These are phyloP conservation scores for Tridacna crocea DNA, from an alignment of 2,888 invertebrate species.

Conservation along the genomic window DNA sequence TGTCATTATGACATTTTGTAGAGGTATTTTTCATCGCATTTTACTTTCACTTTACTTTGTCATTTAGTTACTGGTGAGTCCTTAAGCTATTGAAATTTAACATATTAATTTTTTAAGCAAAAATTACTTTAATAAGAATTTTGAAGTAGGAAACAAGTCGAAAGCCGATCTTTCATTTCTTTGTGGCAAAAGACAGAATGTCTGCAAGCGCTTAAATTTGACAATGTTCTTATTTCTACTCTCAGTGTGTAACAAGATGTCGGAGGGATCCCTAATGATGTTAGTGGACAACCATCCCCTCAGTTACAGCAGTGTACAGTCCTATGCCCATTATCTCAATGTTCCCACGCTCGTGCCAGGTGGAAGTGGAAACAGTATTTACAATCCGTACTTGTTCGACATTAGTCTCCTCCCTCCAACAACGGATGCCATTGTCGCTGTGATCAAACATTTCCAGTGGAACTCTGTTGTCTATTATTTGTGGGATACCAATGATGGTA, in stretches of 20 bases:
- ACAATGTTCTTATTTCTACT: constrained; percentile 15
- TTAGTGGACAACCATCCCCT: constrained; percentile 73
- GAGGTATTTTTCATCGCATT: too few species aligned
- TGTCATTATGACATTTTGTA: too few species aligned
- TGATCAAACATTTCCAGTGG: constrained; percentile 96
- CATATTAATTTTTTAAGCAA: too few species aligned
- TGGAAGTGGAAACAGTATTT: constrained; percentile 68
- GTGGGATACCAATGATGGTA: constrained; percentile 96
- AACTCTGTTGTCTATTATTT: constrained; percentile 93
- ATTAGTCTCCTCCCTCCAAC: constrained; percentile 94
- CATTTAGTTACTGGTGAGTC: too few species aligned
- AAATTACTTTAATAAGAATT: too few species aligned
- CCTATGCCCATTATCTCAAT: constrained; percentile 77
- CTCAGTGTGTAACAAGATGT: constrained; percentile 78
- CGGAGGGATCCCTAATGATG: constrained; percentile 75
- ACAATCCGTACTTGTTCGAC: constrained; percentile 73
- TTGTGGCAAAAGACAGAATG: too few species aligned
- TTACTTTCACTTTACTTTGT: too few species aligned
- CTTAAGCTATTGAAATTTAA: too few species aligned
- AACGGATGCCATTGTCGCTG: constrained; percentile 97
- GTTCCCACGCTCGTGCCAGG: constrained; percentile 78
- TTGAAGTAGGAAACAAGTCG: too few species aligned
- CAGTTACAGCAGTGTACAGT: constrained; percentile 77
- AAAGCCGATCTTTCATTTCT: too few species aligned
- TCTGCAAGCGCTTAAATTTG: too few species aligned